Evolutionary conservation across 2,797 vertebrate species (phyloP).

Genomic region (Urosaurus nigricauda): DNA sequence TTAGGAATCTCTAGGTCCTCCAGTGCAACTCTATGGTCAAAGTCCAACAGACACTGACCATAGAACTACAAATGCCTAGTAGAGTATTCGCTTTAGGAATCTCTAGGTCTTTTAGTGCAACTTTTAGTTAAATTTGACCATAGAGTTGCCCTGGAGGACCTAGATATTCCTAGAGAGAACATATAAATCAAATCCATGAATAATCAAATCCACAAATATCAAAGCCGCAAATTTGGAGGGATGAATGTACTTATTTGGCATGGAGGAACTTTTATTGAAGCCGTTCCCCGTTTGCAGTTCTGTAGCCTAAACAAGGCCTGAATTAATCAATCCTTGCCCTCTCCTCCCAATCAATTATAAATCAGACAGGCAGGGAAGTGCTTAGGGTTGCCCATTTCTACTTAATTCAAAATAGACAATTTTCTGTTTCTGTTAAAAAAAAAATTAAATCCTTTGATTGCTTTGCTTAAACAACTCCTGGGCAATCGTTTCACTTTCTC

Average conservation of each 20-base stretch:
- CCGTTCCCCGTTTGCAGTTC: not conserved
- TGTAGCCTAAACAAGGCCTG: not conserved
- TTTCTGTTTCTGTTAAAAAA: conserved; percentile 14
- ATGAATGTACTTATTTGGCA: not conserved
- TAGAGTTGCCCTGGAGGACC: too few relatives aligned
- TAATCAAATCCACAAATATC: too few relatives aligned
- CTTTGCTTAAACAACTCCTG: conserved; percentile 42
- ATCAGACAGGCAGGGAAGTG: not conserved
- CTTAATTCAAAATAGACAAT: conserved; percentile 61
- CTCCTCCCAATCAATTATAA: not conserved
- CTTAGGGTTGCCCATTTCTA: not conserved
- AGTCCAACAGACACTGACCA: too few relatives aligned
- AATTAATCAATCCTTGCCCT: not conserved
- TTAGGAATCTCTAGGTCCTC: too few relatives aligned
- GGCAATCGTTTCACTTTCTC: conserved; percentile 49
- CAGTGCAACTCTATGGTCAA: too few relatives aligned
- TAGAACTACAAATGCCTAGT: too few relatives aligned
- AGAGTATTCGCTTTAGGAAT: too few relatives aligned
- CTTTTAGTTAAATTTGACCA: too few relatives aligned
- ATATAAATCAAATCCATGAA: too few relatives aligned
- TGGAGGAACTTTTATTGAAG: not conserved
- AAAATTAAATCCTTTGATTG: conserved; percentile 43
- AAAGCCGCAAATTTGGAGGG: too few relatives aligned
- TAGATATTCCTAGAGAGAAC: too few relatives aligned
- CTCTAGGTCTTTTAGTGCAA: too few relatives aligned